Evolutionary conservation across 2,888 invertebrate genomes (phyloP), one percentile per base, ranked within the genome.

Genomic region (Pammene aurita): DNA sequence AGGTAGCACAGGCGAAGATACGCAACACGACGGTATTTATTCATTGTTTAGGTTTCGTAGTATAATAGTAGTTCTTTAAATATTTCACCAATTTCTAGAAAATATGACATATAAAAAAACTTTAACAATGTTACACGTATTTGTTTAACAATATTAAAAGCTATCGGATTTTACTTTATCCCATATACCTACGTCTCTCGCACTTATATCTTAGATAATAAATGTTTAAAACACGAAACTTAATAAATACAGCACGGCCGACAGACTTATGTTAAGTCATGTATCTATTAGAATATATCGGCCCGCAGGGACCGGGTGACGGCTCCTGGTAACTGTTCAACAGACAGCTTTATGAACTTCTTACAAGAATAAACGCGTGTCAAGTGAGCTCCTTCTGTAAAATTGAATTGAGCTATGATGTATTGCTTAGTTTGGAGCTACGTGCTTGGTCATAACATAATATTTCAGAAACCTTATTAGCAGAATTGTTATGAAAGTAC

Each of bases 331-430:
- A 67, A 63, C 58, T 64, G 61, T 44, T 38, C 46, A 34, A 38
- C 50, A 61, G 71, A 66, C 68, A 71, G 72, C 68, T 72, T 72
- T 71, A 72, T 64, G 72, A 69, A 66, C 66, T 46, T 42, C 63
- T 41, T 14, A 58, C 46, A 65, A 69, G 58, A 69, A 60, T 60
- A 60, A 69, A 57, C 38, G 34, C 58, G 11, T 50, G 54, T 69
- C 58, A 14, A 34, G 5, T 6, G 54, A 44, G 63, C 14, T 68
- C 50, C 44, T 67, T 67, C 68, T 64, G 18, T 42, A 57, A 58
- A 64, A 68, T 68, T 68, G 63, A 57, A 64, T 64, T 26, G 44
- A 35, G 38, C 11, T 18, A 56, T 63, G 62, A 67, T 67, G 48
- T 67, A 67, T 62, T 11, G 38, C 46, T 13, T 16, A 14, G n/a